Evolutionary conservation across 2,888 invertebrate species (phyloP).

Genomic region (Leuctra nigra): DNA sequence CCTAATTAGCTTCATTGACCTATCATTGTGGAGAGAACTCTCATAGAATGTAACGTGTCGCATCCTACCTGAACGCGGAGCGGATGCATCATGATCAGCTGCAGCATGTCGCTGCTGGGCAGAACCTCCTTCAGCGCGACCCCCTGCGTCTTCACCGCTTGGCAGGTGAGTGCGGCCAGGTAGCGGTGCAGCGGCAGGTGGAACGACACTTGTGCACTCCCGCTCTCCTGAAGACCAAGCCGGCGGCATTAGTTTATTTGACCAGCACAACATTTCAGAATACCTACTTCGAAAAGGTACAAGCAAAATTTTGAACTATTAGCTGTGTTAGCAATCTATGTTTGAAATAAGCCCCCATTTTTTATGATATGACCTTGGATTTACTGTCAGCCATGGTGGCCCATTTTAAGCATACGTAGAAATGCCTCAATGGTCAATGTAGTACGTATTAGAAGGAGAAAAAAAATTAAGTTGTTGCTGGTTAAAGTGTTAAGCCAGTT

Average conservation of each 20-base stretch:
- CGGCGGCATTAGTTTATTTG: no score
- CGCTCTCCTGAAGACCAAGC: conserved; percentile 62
- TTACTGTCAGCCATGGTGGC: no score
- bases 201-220: conserved; percentile 85
- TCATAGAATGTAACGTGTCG: neutral
- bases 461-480: no score
- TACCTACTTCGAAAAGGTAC: no score
- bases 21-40: no score
- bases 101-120: conserved; percentile 70
- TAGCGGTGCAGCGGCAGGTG: conserved; percentile 96
- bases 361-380: no score
- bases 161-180: conserved; percentile 78
- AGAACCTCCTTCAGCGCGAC: conserved; percentile 69
- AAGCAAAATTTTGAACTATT: neutral
- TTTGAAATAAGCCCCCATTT: conserved; percentile 9
- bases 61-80: conserved; percentile 78
- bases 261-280: no score
- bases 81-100: conserved; percentile 84
- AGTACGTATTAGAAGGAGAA: no score
- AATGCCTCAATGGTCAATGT: no score
- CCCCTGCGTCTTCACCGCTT: conserved; percentile 75
- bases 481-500: no score
- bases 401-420: no score
- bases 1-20: no score
- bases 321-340: neutral